phyloP scores from a whole-genome alignment of 2,888 invertebrate species.

The Drosophila picticornis region DNA sequence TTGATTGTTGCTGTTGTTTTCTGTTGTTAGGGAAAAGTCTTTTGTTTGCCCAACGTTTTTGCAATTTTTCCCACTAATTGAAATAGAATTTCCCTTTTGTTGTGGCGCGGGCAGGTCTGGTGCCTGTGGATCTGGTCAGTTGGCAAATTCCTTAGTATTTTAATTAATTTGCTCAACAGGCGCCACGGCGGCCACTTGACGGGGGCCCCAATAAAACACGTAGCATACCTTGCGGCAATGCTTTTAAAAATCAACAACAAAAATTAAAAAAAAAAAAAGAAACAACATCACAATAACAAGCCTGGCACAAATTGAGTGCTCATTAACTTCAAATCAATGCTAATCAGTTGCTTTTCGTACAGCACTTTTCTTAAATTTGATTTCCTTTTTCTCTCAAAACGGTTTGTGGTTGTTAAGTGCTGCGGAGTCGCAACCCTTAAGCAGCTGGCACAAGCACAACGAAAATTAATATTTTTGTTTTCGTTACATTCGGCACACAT shows the following conservation, averaged over 20 bases:
- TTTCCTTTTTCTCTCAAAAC: slow-evolving; percentile 2
- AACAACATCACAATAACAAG: slow-evolving; percentile 15
- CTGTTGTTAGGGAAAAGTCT: slow-evolving; percentile 69
- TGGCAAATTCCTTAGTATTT: slow-evolving; percentile 74
- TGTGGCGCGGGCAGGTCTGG: slow-evolving; percentile 37
- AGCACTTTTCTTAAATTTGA: slow-evolving; percentile 2
- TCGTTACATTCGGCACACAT: slow-evolving; percentile 5
- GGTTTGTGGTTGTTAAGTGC: slow-evolving; percentile 15
- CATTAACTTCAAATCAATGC: slow-evolving; percentile 78
- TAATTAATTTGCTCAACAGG: slow-evolving; percentile 76
- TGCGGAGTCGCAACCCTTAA: slow-evolving; percentile 8
- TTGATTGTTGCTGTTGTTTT: slow-evolving; percentile 53
- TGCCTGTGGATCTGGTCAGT: slow-evolving; percentile 44
- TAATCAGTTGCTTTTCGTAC: slow-evolving; percentile 64
- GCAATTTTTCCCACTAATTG: slow-evolving; percentile 80
- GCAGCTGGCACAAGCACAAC: slow-evolving; percentile 13
- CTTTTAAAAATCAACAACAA: slow-evolving; percentile 17
- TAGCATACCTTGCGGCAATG: slow-evolving; percentile 67
- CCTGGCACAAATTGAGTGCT: slow-evolving; percentile 65
- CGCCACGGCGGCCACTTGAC: slow-evolving; percentile 34
- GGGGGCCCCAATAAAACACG: slow-evolving; percentile 48
- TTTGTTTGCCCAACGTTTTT: slow-evolving; percentile 77
- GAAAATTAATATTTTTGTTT: slow-evolving; percentile 37
- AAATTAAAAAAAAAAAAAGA: slow-evolving; percentile 1
- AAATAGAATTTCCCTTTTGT: slow-evolving; percentile 75